A percentile compares a stretch with the other conserved stretches of the same genome.
phyloP scores from a whole-genome alignment of 53 echinoderm and acorn worm genomes.

The Glandiceps talaboti region DNA sequence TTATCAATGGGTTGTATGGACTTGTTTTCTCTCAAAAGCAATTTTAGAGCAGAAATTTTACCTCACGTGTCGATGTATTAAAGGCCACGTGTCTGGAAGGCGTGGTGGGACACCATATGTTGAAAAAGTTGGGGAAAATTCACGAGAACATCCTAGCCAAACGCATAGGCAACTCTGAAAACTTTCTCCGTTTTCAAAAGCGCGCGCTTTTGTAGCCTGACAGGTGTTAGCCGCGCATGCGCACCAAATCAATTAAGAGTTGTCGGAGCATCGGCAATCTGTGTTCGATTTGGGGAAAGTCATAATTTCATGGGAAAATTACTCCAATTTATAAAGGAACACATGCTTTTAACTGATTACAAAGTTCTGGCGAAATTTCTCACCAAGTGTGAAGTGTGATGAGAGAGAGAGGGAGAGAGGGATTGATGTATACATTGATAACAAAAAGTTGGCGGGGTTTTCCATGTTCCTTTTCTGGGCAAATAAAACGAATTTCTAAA shows the following conservation, averaged over 20 bases:
- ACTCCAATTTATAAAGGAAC: background rate
- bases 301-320: background rate
- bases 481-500: background rate
- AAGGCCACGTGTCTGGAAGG: background rate
- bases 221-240: background rate
- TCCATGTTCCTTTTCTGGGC: too few species aligned
- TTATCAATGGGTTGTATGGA: background rate
- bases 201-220: background rate
- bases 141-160: background rate
- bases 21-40: background rate
- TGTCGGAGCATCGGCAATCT: background rate
- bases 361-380: background rate
- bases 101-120: conserved; percentile 1
- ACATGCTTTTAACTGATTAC: background rate
- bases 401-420: too few species aligned
- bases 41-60: background rate
- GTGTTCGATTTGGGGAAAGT: background rate
- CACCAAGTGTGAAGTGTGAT: conserved; percentile 1
- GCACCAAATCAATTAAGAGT: background rate
- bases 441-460: too few species aligned
- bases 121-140: background rate
- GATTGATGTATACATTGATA: too few species aligned
- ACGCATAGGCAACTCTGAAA: background rate
- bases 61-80: background rate
- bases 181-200: background rate